Evolutionary conservation across 2,113 vertebrate species (phyloP).

Genomic region (Dromas ardeola): DNA sequence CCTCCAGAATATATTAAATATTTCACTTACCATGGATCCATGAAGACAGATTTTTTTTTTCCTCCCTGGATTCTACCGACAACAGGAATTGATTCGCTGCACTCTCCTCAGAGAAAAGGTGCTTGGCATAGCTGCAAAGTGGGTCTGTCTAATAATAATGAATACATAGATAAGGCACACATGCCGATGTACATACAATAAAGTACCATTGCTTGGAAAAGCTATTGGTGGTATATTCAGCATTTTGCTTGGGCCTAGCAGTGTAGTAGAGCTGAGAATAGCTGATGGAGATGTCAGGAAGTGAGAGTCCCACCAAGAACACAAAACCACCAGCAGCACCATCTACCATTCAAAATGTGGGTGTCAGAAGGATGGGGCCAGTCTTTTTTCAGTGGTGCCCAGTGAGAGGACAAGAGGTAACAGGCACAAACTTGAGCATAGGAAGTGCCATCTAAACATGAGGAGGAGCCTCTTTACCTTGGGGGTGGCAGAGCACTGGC

Average conservation of each 20-base stretch:
- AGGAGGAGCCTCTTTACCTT: no score
- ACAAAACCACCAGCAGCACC: not conserved
- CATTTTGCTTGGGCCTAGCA: not conserved
- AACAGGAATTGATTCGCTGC: not conserved
- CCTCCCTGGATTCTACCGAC: not conserved
- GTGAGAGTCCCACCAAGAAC: fast-evolving
- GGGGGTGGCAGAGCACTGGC: no score
- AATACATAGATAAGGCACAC: not conserved
- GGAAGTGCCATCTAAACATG: no score
- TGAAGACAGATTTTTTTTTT: not conserved
- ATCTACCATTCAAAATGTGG: not conserved
- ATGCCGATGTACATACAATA: not conserved
- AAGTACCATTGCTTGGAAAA: not conserved
- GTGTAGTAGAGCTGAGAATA: not conserved
- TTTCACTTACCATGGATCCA: conserved; percentile 9
- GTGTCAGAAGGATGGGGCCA: no score
- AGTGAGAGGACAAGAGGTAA: no score
- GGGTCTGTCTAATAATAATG: not conserved
- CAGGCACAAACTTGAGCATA: no score
- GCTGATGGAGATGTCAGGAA: not conserved
- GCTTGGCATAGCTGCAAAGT: not conserved
- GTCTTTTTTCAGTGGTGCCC: no score
- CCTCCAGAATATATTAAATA: conserved; percentile 15
- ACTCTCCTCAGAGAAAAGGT: not conserved
- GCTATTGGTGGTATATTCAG: not conserved